Base-by-base conservation (phyloP, 2,797 vertebrate genomes). In the Manis pentadactyla region DNA sequence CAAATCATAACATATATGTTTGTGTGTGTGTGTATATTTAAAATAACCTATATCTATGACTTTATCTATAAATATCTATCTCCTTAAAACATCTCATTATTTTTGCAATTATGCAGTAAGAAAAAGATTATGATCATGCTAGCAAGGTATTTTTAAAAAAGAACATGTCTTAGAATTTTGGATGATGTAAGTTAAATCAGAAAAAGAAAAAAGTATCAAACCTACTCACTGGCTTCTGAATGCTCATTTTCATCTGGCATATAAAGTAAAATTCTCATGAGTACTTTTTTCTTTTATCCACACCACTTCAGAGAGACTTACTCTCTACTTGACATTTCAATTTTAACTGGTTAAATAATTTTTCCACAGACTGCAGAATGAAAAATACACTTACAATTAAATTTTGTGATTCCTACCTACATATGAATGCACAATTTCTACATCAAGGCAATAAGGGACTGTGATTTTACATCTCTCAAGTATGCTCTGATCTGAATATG, bases 351-450 rank as follows among this genome's bases (percentile, higher is more conserved):
- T 79, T 90, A 77, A 46, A 75, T 69, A 87, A 71, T 61, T 77
- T 87, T 31, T 39, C 39, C 42, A 27, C 39, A 88, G 7, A 90
- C 29, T 71, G 88, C 7, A 96, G n/a, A 87, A 57, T 3, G 5
- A 71, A 94, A 82, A 88, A 86, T 12, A 31, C 3, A 68, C 77
- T 81, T 77, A 88, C 42, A 92, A 88, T 86, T n/a, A 66, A 68
- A 77, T 77, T 95, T 90, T 96, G 21, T 77, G n/a, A 57, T 71
- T 77, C 19, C 21, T 88, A 2, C 25, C 37, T 90, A 84, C 83
- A 73, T 85, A 29, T 82, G 77, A 93, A 81, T 39, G 12, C 19
- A 83, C 17, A 85, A 53, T 81, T 75, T 77, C 11, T 92, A 57
- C 4, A 77, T 84, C 55, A 79, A 96, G 34, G 31, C 86, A 90